phyloP scores from a whole-genome alignment of 2,888 invertebrate genomes.

The Oligia strigilis region DNA sequence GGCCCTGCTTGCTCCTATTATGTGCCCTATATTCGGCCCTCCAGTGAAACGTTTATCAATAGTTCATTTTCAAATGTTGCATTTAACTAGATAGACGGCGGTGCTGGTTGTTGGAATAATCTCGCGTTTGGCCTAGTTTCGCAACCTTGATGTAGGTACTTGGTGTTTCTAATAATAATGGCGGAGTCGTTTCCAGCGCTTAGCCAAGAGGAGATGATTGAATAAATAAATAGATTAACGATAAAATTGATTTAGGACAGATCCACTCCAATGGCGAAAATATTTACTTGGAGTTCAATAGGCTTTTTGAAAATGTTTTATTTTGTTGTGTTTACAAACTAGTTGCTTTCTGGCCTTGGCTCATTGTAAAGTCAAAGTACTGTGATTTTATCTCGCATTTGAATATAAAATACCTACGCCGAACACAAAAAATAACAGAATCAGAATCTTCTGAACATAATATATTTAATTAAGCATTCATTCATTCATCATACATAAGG shows the following conservation, averaged over 20 bases:
- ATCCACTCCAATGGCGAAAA: constrained; percentile 23
- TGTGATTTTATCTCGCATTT: constrained; percentile 14
- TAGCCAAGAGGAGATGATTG: constrained; percentile 74
- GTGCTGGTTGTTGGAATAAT: constrained; percentile 68
- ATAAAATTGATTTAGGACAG: constrained; percentile 45
- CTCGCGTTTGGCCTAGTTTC: constrained; percentile 85
- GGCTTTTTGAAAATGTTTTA: background rate
- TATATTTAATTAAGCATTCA: background rate
- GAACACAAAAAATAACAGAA: too few relatives aligned
- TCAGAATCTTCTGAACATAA: background rate
- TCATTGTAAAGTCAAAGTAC: constrained; percentile 20
- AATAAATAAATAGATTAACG: constrained; percentile 73
- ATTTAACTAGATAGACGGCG: constrained; percentile 50
- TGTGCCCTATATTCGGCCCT: constrained; percentile 52
- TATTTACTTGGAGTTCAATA: constrained; percentile 20
- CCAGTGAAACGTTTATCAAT: constrained; percentile 43
- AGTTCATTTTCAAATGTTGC: constrained; percentile 58
- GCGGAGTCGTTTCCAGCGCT: constrained; percentile 78
- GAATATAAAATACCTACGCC: background rate
- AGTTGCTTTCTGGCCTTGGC: constrained; percentile 28
- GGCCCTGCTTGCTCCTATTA: constrained; percentile 36
- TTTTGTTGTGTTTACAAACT: constrained; percentile 22
- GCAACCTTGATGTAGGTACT: constrained; percentile 85
- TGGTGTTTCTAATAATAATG: constrained; percentile 84
- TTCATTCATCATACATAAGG: background rate